Conservation (phyloP, 2,113 vertebrate genomes). For the Sialia sialis region DNA sequence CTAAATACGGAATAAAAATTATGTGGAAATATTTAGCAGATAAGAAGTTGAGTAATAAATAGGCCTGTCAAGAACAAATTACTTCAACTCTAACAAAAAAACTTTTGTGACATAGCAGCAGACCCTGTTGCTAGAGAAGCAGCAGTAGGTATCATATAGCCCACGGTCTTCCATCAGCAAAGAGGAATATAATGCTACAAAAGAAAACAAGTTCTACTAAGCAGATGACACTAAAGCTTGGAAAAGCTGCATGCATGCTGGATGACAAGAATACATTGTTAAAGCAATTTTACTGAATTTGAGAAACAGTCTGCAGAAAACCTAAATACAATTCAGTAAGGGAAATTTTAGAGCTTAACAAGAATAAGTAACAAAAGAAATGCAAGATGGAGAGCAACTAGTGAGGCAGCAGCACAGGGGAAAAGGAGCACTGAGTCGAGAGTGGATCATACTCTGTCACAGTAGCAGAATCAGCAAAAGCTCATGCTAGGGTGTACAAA, state of each 20-base stretch:
- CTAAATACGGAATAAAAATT: not conserved
- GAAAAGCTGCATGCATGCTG: not conserved
- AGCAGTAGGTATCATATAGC: not conserved
- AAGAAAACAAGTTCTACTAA: not conserved
- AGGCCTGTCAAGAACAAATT: not conserved
- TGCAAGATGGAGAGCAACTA: not conserved
- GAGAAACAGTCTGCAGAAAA: not conserved
- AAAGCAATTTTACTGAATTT: not conserved
- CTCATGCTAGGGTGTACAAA: not conserved
- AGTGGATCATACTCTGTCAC: not conserved
- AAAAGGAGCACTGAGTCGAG: not conserved
- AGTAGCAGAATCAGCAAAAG: not conserved
- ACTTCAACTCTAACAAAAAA: not conserved
- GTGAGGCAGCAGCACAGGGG: rapidly evolving
- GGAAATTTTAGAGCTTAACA: not conserved
- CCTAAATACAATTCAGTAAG: not conserved
- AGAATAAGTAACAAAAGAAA: not conserved
- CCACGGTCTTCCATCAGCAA: not conserved
- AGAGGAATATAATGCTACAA: not conserved
- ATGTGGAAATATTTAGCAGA: not conserved
- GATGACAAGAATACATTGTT: not conserved
- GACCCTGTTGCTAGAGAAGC: not conserved
- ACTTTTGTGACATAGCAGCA: not conserved
- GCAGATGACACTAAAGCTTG: not conserved
- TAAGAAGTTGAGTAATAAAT: not conserved